These are phyloP conservation scores for Eleutherodactylus coqui DNA, from an alignment of 2,797 vertebrate genomes.

Conservation along the genomic window DNA sequence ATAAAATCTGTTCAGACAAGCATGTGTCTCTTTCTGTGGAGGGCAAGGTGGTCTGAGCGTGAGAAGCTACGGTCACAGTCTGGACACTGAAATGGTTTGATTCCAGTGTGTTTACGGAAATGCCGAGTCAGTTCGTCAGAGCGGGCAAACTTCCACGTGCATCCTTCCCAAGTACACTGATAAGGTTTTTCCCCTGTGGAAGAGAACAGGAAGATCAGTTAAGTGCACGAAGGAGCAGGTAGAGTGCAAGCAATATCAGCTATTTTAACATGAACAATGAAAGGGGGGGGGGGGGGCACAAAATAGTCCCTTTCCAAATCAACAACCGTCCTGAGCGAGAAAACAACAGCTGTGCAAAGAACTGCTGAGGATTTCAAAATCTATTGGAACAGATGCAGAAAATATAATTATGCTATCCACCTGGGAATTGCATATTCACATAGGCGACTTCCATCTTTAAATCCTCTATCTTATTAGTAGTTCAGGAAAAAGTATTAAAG, in stretches of 20 bases:
- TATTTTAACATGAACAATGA: conserved; percentile 2
- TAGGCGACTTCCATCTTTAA: not conserved
- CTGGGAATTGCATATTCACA: not conserved
- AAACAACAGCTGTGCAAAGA: not conserved
- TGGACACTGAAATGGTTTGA: conserved; percentile 97
- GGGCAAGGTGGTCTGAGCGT: conserved; percentile 94
- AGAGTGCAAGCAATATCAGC: not conserved
- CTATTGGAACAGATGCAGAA: not conserved
- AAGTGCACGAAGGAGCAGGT: conserved; percentile 31
- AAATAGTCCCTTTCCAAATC: conserved; percentile 28
- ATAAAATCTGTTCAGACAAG: conserved; percentile 82
- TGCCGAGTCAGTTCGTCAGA: conserved; percentile 98
- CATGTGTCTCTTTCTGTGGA: conserved; percentile 97
- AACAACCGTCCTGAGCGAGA: not conserved
- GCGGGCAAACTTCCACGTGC: conserved; percentile 98
- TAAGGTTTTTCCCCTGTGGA: conserved; percentile 95
- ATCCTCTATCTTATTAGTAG: not conserved
- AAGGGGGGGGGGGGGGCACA: no score
- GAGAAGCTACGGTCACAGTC: conserved; percentile 99
- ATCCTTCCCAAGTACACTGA: conserved; percentile 97
- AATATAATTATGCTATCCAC: not conserved
- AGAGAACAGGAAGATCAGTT: conserved; percentile 61
- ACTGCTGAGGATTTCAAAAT: not conserved
- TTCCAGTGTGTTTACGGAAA: conserved; percentile 98
- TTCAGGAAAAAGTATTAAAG: not conserved